Evolutionary conservation across 2,888 invertebrate species (phyloP).

Genomic region (Monoplex corrugatus): DNA sequence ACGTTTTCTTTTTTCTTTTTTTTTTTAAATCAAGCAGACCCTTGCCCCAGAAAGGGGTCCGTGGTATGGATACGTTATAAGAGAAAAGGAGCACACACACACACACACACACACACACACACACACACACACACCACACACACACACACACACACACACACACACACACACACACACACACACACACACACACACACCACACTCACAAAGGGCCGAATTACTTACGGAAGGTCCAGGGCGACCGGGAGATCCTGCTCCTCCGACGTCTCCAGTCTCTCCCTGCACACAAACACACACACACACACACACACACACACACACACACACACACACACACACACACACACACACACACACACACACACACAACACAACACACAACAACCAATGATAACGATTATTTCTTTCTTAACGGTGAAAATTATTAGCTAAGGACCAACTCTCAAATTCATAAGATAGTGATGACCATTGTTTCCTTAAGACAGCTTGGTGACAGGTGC

Average conservation of each 20-base stretch:
- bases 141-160: not conserved
- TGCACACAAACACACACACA: slow-evolving; percentile 44
- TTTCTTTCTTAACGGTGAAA: too few relatives aligned
- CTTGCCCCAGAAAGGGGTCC: too few relatives aligned
- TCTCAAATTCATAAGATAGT: not conserved
- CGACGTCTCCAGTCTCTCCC: slow-evolving; percentile 70
- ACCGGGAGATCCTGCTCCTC: slow-evolving; percentile 69
- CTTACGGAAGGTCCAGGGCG: slow-evolving; percentile 64
- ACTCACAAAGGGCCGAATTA: slow-evolving; percentile 59
- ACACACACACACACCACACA: too few relatives aligned
- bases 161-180: not conserved
- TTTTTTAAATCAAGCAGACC: too few relatives aligned
- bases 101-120: not conserved
- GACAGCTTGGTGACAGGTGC: too few relatives aligned
- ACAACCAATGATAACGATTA: not conserved
- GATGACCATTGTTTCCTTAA: too few relatives aligned
- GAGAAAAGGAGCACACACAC: too few relatives aligned
- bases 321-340: not conserved
- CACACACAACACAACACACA: not conserved
- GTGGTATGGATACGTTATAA: too few relatives aligned
- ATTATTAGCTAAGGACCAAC: not conserved
- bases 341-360: not conserved
- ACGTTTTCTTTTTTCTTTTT: too few relatives aligned
- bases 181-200: not conserved
- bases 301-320: not conserved